These are phyloP conservation scores for Emys orbicularis DNA, from an alignment of 2,797 vertebrate species.

Conservation along the genomic window DNA sequence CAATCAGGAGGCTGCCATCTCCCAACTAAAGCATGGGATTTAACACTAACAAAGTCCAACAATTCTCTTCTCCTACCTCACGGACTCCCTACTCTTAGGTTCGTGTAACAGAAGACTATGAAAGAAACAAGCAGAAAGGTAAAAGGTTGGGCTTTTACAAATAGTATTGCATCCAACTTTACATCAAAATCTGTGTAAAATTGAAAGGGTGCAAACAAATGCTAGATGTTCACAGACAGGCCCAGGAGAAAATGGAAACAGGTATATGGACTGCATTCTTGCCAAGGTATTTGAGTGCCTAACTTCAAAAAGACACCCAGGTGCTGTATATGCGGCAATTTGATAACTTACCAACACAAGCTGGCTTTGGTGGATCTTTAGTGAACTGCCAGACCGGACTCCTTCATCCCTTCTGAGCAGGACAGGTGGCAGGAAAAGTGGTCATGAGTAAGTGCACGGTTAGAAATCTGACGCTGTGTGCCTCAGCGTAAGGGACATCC, in stretches of 20 bases:
- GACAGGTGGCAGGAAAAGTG: not conserved
- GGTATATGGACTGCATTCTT: not conserved
- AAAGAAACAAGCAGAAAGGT: not conserved
- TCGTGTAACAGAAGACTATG: not conserved
- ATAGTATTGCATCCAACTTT: fast-evolving
- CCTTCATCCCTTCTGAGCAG: not conserved
- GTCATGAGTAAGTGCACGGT: no score
- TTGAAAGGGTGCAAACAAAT: not conserved
- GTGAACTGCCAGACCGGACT: not conserved
- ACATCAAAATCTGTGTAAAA: fast-evolving
- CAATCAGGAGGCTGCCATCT: not conserved
- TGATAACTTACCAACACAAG: not conserved
- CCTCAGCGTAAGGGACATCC: not conserved
- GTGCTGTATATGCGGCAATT: not conserved
- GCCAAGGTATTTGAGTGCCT: fast-evolving
- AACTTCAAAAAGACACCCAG: no score
- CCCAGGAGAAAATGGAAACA: not conserved
- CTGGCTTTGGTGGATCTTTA: not conserved
- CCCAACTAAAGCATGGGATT: fast-evolving
- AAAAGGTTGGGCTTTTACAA: not conserved
- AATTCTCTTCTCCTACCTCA: not conserved
- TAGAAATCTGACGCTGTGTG: not conserved
- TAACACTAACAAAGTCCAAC: fast-evolving
- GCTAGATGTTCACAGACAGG: fast-evolving
- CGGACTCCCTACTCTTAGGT: fast-evolving